Evolutionary conservation across 2,888 invertebrate genomes (phyloP), one percentile per base, ranked within the genome.

Genomic region (Prenolepis imparis): DNA sequence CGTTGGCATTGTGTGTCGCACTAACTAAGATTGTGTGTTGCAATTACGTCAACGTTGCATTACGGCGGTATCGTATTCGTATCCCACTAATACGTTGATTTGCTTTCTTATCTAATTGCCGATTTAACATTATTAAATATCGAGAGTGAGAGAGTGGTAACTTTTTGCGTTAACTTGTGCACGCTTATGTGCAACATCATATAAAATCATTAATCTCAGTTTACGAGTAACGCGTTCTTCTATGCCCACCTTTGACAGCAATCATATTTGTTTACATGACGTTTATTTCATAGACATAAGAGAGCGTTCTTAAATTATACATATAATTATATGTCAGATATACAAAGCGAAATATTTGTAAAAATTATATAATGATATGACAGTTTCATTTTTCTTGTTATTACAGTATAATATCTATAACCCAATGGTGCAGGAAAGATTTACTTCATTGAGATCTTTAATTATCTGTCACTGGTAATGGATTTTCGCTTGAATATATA

Each of bases 31-130:
- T 44, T 36, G 36, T 36, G 41, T n/a, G n/a, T n/a, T n/a, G n/a
- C n/a, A n/a, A n/a, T n/a, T n/a, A n/a, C n/a, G n/a, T n/a, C n/a
- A n/a, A n/a, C n/a, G n/a, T 55, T 55, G 57, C 21, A 70, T 78
- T 44, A 67, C 41, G n/a, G 59, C n/a, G 57, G 59, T 24, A n/a
- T 78, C 32, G 21, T 57, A 24, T 70, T 59, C 70, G 15, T 44
- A 32, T 70, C 59, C 28, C 24, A 28, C 32, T 32, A 28, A 44
- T 15, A 12, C 39, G n/a, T 67, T 21, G 28, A 63, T 48, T 67
- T 39, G 39, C 52, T 24, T 67, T 77, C 75, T 55, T 67, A 52
- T 75, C 48, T n/a, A 75, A 52, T 64, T 18, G n/a, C 1, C 39
- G 55, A 67, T 77, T 77, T 41, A 66, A 67, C 36, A 28, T 28